phyloP scores from a whole-genome alignment of 2,888 invertebrate genomes.

The Polyommatus iphigenia region DNA sequence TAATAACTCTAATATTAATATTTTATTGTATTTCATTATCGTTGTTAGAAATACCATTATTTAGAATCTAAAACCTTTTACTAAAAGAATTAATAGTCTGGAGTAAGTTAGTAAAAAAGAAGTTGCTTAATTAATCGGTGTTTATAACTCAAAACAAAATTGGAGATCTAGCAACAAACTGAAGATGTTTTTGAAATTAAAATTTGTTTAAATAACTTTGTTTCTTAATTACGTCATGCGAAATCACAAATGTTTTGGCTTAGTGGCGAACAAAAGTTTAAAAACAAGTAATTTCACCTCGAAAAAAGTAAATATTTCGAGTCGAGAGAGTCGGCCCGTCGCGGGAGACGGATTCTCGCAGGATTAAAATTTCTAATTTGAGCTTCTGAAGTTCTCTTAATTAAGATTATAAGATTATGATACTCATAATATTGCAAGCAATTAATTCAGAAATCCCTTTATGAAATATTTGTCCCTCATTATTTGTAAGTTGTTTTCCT shows the following conservation, averaged over 20 bases:
- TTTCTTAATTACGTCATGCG: slow-evolving; percentile 16
- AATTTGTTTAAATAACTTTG: not conserved
- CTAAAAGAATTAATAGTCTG: not conserved
- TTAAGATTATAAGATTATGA: slow-evolving; percentile 77
- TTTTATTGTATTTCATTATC: not conserved
- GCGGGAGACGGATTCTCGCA: slow-evolving; percentile 57
- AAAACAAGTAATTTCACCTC: slow-evolving; percentile 40
- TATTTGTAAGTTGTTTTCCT: slow-evolving; percentile 56
- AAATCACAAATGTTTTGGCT: slow-evolving; percentile 18
- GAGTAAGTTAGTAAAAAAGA: not conserved
- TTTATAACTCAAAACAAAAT: not conserved
- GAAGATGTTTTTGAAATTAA: not conserved
- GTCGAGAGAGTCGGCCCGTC: slow-evolving; percentile 53
- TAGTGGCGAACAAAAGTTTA: slow-evolving; percentile 31
- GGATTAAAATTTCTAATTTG: slow-evolving; percentile 74
- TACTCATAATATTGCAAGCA: slow-evolving; percentile 75
- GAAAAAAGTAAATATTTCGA: slow-evolving; percentile 51
- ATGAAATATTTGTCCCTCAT: slow-evolving; percentile 61
- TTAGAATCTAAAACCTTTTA: not conserved
- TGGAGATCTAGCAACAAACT: not conserved
- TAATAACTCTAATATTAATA: not conserved
- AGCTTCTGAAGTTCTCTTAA: slow-evolving; percentile 70
- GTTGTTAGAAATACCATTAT: not conserved
- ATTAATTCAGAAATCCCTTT: slow-evolving; percentile 71
- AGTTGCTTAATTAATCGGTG: not conserved